A percentile compares a stretch with the other conserved stretches of the same genome.
Conservation (phyloP, 2,888 invertebrate species). For the Thysanoteuthis rhombus region DNA sequence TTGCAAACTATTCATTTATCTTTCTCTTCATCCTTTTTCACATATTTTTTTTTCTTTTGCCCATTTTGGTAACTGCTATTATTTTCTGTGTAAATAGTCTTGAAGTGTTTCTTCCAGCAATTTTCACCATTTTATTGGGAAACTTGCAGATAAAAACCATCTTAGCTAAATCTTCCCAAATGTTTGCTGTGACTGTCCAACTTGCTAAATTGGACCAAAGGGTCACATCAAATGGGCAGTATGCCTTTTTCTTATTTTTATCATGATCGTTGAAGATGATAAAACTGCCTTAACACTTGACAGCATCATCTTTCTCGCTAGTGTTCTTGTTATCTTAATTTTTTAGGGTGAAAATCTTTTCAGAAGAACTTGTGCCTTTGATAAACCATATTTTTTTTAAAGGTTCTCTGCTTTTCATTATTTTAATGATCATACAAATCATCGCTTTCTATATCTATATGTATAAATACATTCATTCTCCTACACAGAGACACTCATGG, state of each 20-base stretch:
- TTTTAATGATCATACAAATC: neutral
- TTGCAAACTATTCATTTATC: neutral
- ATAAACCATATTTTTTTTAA: neutral
- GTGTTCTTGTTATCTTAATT: neutral
- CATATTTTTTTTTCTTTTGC: neutral
- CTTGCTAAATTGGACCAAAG: neutral
- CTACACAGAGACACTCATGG: neutral
- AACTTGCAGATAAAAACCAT: constrained; percentile 1
- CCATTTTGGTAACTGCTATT: neutral
- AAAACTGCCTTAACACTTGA: neutral
- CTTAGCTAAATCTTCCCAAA: neutral
- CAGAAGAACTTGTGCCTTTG: neutral
- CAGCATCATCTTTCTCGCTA: neutral
- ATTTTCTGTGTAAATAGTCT: constrained; percentile 12
- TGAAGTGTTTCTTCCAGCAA: neutral
- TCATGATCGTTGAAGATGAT: neutral
- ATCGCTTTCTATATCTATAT: neutral
- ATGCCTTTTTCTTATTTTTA: neutral
- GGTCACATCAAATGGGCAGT: neutral
- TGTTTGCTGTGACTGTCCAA: neutral
- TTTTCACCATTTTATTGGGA: neutral
- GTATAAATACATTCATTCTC: neutral
- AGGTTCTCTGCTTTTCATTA: neutral
- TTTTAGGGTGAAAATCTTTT: neutral
- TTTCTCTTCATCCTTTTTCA: neutral